A percentile compares a stretch with the other conserved stretches of the same genome.
Evolutionary conservation across 2,888 invertebrate species (phyloP).

Genomic region (Margaritifera margaritifera): DNA sequence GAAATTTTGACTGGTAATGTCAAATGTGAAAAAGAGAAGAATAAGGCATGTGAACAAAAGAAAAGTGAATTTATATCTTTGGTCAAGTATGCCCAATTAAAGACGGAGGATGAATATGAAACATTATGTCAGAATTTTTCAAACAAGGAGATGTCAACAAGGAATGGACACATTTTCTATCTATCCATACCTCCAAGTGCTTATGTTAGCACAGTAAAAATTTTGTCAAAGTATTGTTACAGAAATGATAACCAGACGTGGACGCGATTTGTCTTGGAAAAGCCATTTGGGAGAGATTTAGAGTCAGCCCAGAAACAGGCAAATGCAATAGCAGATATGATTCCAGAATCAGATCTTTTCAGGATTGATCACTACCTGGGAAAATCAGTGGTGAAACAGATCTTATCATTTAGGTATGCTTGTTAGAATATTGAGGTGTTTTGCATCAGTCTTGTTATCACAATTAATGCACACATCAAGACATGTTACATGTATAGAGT

Average conservation of each 20-base stretch:
- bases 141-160: background rate
- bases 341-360: constrained; percentile 87
- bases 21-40: constrained; percentile 44
- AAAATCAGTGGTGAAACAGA: constrained; percentile 65
- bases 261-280: constrained; percentile 95
- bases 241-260: constrained; percentile 9
- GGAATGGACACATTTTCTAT: constrained; percentile 60
- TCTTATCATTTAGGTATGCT: constrained; percentile 68
- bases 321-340: constrained; percentile 84
- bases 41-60: constrained; percentile 45
- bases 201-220: constrained; percentile 47
- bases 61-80: constrained; percentile 55
- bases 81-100: constrained; percentile 58
- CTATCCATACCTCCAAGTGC: constrained; percentile 65
- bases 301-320: constrained; percentile 87
- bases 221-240: constrained; percentile 42
- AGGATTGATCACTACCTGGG: constrained; percentile 99
- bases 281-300: constrained; percentile 96
- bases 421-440: too few relatives aligned
- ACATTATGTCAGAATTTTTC: constrained; percentile 36
- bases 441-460: too few relatives aligned
- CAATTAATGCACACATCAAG: too few relatives aligned
- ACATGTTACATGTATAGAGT: too few relatives aligned
- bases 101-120: constrained; percentile 53
- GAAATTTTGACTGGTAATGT: constrained; percentile 53